Percentiles rank a stretch among this genome's conserved stretches.
Evolutionary conservation across 2,888 invertebrate genomes (phyloP).

Genomic region (Zaprionus lineosus): DNA sequence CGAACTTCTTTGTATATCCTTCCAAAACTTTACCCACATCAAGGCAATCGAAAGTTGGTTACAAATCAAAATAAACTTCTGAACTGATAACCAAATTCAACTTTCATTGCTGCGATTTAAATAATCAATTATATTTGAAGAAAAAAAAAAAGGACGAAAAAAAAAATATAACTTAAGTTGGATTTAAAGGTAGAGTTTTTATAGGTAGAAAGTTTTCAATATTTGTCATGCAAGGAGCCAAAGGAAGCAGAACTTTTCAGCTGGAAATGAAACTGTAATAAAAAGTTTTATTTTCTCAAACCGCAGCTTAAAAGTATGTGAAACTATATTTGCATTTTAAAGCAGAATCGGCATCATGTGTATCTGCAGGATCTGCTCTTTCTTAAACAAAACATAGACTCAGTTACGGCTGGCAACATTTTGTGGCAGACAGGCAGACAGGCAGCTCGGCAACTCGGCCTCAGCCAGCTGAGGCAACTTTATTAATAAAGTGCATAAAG

Average conservation of each 20-base stretch:
- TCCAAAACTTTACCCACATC: no score
- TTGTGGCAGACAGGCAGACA: conserved; percentile 42
- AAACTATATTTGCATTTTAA: conserved; percentile 14
- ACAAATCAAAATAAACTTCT: no score
- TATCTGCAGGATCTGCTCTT: no score
- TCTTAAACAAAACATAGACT: no score
- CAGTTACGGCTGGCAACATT: conserved; percentile 5
- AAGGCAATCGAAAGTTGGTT: no score
- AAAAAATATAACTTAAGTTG: no score
- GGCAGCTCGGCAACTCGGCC: conserved; percentile 25
- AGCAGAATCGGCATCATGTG: conserved; percentile 33
- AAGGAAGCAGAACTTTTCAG: conserved; percentile 24
- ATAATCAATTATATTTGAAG: no score
- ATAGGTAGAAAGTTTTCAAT: conserved; percentile 25
- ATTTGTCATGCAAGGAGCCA: conserved; percentile 7
- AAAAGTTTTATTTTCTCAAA: conserved; percentile 36
- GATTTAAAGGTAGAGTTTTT: no score
- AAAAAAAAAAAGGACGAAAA: no score
- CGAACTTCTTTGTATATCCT: no score
- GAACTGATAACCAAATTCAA: no score
- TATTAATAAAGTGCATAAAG: conserved; percentile 74
- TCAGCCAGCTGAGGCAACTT: conserved; percentile 48
- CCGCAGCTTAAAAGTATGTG: conserved; percentile 39
- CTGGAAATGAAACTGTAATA: conserved; percentile 8
- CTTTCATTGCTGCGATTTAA: no score